Conservation (phyloP, 2,888 invertebrate genomes). For the Trichogramma evanescens region DNA sequence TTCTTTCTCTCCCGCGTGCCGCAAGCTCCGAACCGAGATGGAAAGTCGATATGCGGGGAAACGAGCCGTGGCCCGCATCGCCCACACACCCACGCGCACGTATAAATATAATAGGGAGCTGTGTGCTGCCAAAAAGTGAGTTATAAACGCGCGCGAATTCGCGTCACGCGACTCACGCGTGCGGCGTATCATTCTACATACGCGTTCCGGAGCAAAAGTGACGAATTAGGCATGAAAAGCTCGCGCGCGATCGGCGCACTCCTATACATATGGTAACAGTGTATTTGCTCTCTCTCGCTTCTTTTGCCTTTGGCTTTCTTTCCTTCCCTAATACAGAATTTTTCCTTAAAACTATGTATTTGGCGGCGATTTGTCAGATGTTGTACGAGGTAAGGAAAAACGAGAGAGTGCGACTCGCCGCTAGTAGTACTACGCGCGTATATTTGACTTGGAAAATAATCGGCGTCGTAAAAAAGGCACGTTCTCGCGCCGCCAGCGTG, state of each 20-base stretch:
- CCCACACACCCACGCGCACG: background rate
- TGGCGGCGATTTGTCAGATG: background rate
- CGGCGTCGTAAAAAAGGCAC: slow-evolving; percentile 4
- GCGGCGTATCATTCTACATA: too few species aligned
- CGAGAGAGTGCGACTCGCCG: background rate
- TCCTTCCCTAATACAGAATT: background rate
- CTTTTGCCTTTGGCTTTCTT: background rate
- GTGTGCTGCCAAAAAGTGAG: too few species aligned
- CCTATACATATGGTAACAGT: background rate
- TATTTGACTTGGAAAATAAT: background rate
- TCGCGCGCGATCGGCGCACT: background rate
- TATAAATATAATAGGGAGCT: too few species aligned
- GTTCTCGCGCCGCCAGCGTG: background rate
- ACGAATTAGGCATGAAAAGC: slow-evolving; percentile 18
- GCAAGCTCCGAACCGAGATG: background rate
- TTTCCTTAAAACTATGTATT: background rate
- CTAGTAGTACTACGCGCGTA: too few species aligned
- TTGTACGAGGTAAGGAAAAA: background rate
- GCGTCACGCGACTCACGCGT: background rate
- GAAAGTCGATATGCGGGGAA: slow-evolving; percentile 13
- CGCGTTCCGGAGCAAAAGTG: too few species aligned
- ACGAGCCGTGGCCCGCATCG: slow-evolving; percentile 26
- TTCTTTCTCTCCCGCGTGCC: too few species aligned
- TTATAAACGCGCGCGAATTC: background rate
- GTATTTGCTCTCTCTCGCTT: background rate